Percentiles rank a stretch among this genome's conserved stretches.
phyloP scores from a whole-genome alignment of 2,888 invertebrate genomes.

The Drosophila basisetae region DNA sequence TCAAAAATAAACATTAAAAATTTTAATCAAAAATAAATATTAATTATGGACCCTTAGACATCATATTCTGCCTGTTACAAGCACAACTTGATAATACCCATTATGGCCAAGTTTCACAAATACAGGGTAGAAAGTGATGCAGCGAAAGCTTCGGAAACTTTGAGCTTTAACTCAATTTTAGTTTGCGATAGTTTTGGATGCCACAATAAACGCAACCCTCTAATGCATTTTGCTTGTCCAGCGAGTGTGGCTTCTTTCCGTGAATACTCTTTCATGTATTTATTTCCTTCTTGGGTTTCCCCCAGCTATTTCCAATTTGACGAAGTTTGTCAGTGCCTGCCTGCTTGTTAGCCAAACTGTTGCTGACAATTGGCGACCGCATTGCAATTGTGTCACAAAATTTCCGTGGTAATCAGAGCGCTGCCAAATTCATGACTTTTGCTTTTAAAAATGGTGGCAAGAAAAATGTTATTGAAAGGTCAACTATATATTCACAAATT shows the following conservation, averaged over 20 bases:
- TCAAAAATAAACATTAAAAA: neutral
- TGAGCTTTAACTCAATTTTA: conserved; percentile 74
- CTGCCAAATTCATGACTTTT: conserved; percentile 20
- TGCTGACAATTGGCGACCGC: conserved; percentile 55
- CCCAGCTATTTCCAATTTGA: conserved; percentile 1
- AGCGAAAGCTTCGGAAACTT: conserved; percentile 55
- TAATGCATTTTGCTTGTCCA: conserved; percentile 73
- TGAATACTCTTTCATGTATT: conserved; percentile 10
- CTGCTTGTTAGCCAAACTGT: conserved; percentile 36
- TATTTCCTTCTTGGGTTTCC: neutral
- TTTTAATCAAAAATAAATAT: neutral
- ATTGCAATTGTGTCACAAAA: conserved; percentile 28
- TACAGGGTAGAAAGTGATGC: neutral
- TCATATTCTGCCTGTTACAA: neutral
- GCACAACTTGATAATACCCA: neutral
- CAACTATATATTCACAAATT: conserved; percentile 38
- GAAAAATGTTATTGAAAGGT: conserved; percentile 41
- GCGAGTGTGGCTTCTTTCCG: conserved; percentile 15
- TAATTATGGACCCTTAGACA: neutral
- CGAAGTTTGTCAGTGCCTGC: conserved; percentile 13
- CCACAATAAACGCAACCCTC: conserved; percentile 33
- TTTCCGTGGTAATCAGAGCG: conserved; percentile 23
- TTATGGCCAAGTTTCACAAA: accelerated
- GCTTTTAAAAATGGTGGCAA: conserved; percentile 21
- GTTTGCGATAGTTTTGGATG: conserved; percentile 65